Percentiles rank a stretch among this genome's conserved stretches.
These are phyloP conservation scores for Chelidonichthys spinosus DNA, from an alignment of 2,797 vertebrate species.

Conservation along the genomic window DNA sequence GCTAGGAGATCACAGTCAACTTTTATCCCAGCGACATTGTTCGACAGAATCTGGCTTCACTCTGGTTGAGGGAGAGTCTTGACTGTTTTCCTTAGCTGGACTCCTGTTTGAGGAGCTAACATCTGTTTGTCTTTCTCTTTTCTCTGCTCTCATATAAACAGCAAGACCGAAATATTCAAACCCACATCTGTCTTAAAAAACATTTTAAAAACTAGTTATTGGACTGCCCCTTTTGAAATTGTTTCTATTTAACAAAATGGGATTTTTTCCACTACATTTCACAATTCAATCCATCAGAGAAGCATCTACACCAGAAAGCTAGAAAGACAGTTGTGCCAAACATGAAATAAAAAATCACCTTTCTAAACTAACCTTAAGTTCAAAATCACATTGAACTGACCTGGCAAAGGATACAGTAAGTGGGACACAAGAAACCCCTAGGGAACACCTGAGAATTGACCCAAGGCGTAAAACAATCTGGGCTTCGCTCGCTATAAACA, in stretches of 20 bases:
- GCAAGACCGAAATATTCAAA: constrained; percentile 14
- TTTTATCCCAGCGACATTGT: constrained; percentile 77
- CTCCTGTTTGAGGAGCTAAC: constrained; percentile 77
- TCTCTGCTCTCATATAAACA: constrained; percentile 56
- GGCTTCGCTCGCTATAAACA: constrained; percentile 43
- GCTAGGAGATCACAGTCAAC: constrained; percentile 77
- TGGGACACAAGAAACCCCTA: background rate
- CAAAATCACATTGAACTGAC: background rate
- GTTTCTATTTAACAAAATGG: constrained; percentile 20
- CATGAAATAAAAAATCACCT: background rate
- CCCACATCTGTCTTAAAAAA: constrained; percentile 7
- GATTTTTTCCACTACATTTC: constrained; percentile 29
- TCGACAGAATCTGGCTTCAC: constrained; percentile 68
- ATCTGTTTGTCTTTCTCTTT: constrained; percentile 53
- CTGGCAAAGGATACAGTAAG: background rate
- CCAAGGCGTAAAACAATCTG: constrained; percentile 12
- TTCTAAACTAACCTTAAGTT: background rate
- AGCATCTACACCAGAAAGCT: background rate
- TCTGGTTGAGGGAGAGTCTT: constrained; percentile 75
- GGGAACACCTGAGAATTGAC: constrained; percentile 23
- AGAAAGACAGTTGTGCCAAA: background rate
- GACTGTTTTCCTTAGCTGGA: constrained; percentile 84
- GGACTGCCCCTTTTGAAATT: constrained; percentile 1
- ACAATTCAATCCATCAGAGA: constrained; percentile 15
- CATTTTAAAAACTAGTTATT: background rate